Base-by-base conservation (phyloP, 1,140 invertebrate genomes). In the Formica selysi region DNA sequence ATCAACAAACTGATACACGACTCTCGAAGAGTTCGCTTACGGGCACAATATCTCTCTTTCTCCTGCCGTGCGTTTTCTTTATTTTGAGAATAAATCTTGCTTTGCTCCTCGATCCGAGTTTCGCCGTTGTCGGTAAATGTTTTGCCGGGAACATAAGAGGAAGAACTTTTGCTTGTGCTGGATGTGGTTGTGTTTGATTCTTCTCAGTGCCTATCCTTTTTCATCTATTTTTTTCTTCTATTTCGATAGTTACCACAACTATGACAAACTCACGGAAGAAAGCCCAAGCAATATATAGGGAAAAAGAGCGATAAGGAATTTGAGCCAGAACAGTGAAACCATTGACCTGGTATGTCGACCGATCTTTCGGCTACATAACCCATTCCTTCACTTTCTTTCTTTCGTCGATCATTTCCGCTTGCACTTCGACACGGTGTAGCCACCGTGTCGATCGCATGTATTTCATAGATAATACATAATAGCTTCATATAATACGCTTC, bases 321-420 rank as follows among this genome's bases (percentile, higher is more conserved):
- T 89, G 89, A 92, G 86, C 74, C 73, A 76, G 90, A 91, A 92
- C 90, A 93, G 90, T 92, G 92, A 92, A 94, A 94, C 91, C 90
- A 91, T 87, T 93, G 93, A 94, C 90, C 93, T 91, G 93, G 87
- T 93, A 93, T 92, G 91, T 74, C 86, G 61, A 73, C 51, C 74
- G 57, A 89, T 85, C 70, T 80, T 86, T 87, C 70, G 51, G 6
- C 76, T 48, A 57, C 16, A 67, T 85, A 64, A 57, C 32, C 54
- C 19, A 19, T 32, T 73, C 67, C 76, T 54, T 41, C 11, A 11
- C 29, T 59, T 36, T 68, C 54, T 83, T 70, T 76, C 22, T 57
- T 19, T 5, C 10, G 5, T 2, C 19, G 22, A 48, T 1, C 26
- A 2, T 36, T 64, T 44, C 10, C 16, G 7, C 32, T 57, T 76